phyloP scores from a whole-genome alignment of 1,140 invertebrate species.

The Drosophila pectinifera region DNA sequence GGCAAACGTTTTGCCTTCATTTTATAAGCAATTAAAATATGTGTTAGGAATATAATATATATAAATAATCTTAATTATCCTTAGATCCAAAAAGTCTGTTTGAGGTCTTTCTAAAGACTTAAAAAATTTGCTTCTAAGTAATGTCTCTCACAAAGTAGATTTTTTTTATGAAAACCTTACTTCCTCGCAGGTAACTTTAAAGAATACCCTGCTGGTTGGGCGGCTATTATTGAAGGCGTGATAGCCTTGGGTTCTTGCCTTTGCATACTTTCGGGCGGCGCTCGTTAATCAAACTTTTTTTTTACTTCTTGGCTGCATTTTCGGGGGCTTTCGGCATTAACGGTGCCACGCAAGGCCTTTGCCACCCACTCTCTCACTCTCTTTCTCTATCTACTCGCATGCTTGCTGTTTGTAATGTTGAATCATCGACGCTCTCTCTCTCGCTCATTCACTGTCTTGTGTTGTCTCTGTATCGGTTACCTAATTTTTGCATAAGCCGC shows the following conservation, averaged over 20 bases:
- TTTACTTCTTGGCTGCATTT: constrained; percentile 19
- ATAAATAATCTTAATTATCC: too few species aligned
- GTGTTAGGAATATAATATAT: too few species aligned
- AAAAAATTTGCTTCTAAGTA: too few species aligned
- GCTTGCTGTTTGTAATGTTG: constrained; percentile 19
- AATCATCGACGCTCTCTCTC: constrained; percentile 20
- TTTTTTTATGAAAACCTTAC: background rate
- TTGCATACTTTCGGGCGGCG: constrained; percentile 69
- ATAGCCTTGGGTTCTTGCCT: constrained; percentile 14
- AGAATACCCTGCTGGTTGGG: background rate
- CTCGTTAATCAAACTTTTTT: constrained; percentile 18
- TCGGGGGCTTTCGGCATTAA: constrained; percentile 1
- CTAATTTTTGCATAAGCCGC: constrained; percentile 54
- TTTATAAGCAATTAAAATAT: too few species aligned
- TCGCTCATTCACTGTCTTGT: constrained; percentile 5
- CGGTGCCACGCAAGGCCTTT: constrained; percentile 16
- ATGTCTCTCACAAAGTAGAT: too few species aligned
- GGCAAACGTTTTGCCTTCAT: too few species aligned
- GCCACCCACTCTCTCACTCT: constrained; percentile 5
- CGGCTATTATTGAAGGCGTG: background rate
- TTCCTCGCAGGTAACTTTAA: background rate
- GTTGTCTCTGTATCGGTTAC: constrained; percentile 35
- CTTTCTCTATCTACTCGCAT: constrained; percentile 3
- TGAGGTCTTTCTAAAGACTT: too few species aligned
- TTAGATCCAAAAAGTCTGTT: too few species aligned